Conservation (phyloP, 2,113 vertebrate species). For the Lepus americanus region DNA sequence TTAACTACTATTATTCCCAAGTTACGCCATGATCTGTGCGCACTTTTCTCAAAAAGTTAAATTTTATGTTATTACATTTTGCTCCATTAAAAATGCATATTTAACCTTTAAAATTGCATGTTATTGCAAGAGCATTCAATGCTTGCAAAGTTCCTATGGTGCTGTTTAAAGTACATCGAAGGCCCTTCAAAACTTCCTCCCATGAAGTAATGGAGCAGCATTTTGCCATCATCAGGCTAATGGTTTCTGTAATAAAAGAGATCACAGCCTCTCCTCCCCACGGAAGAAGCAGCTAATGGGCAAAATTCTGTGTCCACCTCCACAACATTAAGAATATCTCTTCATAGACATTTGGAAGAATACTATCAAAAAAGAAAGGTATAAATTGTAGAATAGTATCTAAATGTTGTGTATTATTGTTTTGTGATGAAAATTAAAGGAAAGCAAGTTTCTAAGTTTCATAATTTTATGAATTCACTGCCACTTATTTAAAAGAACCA, state of each 20-base stretch:
- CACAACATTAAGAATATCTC: background rate
- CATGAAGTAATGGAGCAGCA: background rate
- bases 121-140: background rate
- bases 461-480: background rate
- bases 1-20: background rate
- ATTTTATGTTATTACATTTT: background rate
- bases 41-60: background rate
- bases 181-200: background rate
- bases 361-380: no score
- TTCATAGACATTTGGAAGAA: background rate
- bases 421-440: background rate
- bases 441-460: background rate
- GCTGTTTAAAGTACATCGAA: background rate
- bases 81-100: background rate
- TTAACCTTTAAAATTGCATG: background rate
- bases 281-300: background rate
- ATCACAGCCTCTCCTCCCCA: background rate
- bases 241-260: background rate
- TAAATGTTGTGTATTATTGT: background rate
- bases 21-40: background rate
- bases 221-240: background rate
- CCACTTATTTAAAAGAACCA: background rate
- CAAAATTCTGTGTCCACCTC: background rate
- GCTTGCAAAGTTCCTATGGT: background rate
- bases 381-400: background rate